Evolutionary conservation across 2,797 vertebrate genomes (phyloP), one percentile per base, ranked within the genome.

Genomic region (Sciurus vulgaris): DNA sequence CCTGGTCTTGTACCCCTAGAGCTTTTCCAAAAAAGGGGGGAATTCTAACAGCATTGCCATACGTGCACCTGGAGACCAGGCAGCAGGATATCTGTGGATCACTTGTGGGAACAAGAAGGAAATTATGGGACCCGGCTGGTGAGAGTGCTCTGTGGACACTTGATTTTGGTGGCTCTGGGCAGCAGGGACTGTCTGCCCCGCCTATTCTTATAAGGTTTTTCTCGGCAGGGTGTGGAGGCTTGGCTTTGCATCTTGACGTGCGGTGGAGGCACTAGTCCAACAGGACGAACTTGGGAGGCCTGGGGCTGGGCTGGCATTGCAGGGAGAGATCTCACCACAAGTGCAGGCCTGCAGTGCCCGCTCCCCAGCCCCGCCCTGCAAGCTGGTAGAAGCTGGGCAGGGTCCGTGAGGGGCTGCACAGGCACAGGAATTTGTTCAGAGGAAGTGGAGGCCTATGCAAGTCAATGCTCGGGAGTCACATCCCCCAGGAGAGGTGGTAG

Each of bases 101-200:
- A 38, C 3, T 4, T 15, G 1, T 20, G 11, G 85, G 54, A 24
- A 13, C 14, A 6, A 77, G 82, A 24, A 26, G 59, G 33, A 17
- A 28, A 24, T 13, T 10, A 2, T 8, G 17, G 72, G 20, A 26
- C 8, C 6, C 0, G 0, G 9, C 13, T 5, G 2, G n/a, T 4
- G 2, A 13, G 38, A 20, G 30, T 26, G 15, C 18, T 70, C 28
- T 30, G 41, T 44, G 1, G 35, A 47, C 18, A 2, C 5, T 33
- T 11, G 6, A 20, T 30, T 7, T 33, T 7, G 65, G 47, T 12
- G 59, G 30, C 61, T 38, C 51, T 63, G 7, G 35, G 8, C n/a
- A 14, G 28, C 26, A 13, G 4, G 35, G 9, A 28, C 15, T 2
- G 22, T 12, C n/a, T 8, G 1, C 24, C 26, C 41, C 22, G 7